These are phyloP conservation scores for Phortica okadai DNA, from an alignment of 2,888 invertebrate genomes.

Conservation along the genomic window DNA sequence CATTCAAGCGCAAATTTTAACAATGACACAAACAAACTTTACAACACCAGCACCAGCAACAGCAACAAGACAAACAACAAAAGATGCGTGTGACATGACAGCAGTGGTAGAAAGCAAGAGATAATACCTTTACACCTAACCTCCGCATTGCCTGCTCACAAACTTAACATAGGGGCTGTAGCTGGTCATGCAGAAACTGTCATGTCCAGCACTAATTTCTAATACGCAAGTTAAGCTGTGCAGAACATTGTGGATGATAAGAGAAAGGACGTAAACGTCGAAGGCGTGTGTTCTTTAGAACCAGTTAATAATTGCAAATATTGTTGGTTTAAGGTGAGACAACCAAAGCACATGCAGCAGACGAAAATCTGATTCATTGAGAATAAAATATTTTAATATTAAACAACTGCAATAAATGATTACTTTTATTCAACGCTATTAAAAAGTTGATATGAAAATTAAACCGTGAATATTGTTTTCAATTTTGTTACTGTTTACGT, in stretches of 20 bases:
- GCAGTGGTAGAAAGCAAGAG: conserved; percentile 45
- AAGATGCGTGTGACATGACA: conserved; percentile 33
- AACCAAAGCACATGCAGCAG: too few species aligned
- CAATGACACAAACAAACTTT: conserved; percentile 70
- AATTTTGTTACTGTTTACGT: too few species aligned
- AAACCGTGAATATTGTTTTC: too few species aligned
- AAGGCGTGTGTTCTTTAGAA: background rate
- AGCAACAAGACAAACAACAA: conserved; percentile 35
- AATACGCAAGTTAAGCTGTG: conserved; percentile 39
- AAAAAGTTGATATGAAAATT: too few species aligned
- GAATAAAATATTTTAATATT: too few species aligned
- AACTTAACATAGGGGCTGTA: conserved; percentile 58
- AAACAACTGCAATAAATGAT: too few species aligned
- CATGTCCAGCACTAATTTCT: conserved; percentile 70
- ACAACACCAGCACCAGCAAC: conserved; percentile 39
- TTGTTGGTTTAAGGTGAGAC: too few species aligned
- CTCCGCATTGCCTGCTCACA: conserved; percentile 42
- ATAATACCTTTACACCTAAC: conserved; percentile 68
- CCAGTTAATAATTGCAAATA: background rate
- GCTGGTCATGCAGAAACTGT: conserved; percentile 71
- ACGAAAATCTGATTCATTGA: too few species aligned
- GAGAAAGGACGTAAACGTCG: background rate
- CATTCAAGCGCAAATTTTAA: conserved; percentile 71
- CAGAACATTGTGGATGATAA: background rate
- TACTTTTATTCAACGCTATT: too few species aligned